Evolutionary conservation across 1,140 invertebrate genomes (phyloP).

Genomic region (Holcopasites calliopsidis): DNA sequence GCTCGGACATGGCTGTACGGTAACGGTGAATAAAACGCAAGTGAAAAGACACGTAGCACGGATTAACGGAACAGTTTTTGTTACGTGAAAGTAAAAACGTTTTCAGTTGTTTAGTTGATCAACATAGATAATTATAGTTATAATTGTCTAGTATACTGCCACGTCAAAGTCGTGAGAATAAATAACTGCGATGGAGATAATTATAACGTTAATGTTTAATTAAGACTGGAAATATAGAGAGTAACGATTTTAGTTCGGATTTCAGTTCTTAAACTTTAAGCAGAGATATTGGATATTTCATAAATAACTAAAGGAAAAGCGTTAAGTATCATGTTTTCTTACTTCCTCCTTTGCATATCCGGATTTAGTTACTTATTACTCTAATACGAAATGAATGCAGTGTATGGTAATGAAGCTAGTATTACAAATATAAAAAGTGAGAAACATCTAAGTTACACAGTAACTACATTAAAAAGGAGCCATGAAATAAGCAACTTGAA

Average conservation of each 20-base stretch:
- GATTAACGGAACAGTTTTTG: not conserved
- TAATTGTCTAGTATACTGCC: not conserved
- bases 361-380: too few relatives aligned
- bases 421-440: too few relatives aligned
- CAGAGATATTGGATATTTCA: too few relatives aligned
- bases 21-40: slow-evolving; percentile 11
- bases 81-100: not conserved
- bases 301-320: too few relatives aligned
- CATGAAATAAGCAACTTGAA: too few relatives aligned
- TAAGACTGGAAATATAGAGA: slow-evolving; percentile 1
- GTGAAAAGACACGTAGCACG: not conserved
- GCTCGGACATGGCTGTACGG: not conserved
- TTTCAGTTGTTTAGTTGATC: not conserved
- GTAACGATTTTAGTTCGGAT: not conserved
- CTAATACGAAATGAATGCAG: too few relatives aligned
- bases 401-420: too few relatives aligned
- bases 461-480: too few relatives aligned
- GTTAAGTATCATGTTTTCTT: too few relatives aligned
- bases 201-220: not conserved
- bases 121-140: slow-evolving; percentile 1
- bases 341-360: too few relatives aligned
- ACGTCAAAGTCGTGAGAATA: not conserved
- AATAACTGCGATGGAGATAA: not conserved
- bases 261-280: too few relatives aligned
- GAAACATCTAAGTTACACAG: too few relatives aligned